Evolutionary conservation across 2,797 vertebrate species (phyloP).

Genomic region (Enoplosus armatus): DNA sequence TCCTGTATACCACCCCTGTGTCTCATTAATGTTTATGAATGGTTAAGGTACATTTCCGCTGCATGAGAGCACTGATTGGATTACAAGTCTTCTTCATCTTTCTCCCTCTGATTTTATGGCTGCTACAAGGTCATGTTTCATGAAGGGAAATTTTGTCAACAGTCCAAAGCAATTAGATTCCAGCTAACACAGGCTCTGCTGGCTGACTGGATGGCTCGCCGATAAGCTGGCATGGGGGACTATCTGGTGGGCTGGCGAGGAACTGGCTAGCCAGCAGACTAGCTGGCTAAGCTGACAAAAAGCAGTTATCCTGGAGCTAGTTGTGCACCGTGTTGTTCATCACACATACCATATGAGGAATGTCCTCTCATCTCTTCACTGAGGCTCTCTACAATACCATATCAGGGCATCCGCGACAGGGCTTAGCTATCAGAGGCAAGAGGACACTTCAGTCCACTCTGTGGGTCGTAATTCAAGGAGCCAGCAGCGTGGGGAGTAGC

Average conservation of each 20-base stretch:
- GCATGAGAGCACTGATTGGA: slow-evolving; percentile 43
- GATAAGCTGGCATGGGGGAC: slow-evolving; percentile 43
- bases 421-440: slow-evolving; percentile 61
- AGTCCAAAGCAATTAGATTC: slow-evolving; percentile 67
- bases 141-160: slow-evolving; percentile 57
- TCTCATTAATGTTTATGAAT: slow-evolving; percentile 62
- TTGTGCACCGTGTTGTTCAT: slow-evolving; percentile 50
- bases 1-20: slow-evolving; percentile 50
- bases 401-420: slow-evolving; percentile 75
- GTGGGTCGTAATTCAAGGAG: slow-evolving; percentile 56
- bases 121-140: slow-evolving; percentile 59
- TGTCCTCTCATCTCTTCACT: slow-evolving; percentile 59
- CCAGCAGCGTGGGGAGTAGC: slow-evolving; percentile 27
- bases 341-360: slow-evolving; percentile 72
- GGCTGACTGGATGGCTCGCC: slow-evolving; percentile 38
- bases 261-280: slow-evolving; percentile 20
- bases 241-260: slow-evolving; percentile 15
- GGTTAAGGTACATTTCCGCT: slow-evolving; percentile 46
- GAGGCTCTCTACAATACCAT: slow-evolving; percentile 72
- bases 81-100: slow-evolving; percentile 56
- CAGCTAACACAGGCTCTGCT: slow-evolving; percentile 52
- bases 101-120: slow-evolving; percentile 38
- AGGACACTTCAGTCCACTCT: slow-evolving; percentile 59
- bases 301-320: slow-evolving; percentile 48
- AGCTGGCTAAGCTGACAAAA: slow-evolving; percentile 50